Conservation (phyloP, 2,113 vertebrate species). For the Gallinago jamesoni region DNA sequence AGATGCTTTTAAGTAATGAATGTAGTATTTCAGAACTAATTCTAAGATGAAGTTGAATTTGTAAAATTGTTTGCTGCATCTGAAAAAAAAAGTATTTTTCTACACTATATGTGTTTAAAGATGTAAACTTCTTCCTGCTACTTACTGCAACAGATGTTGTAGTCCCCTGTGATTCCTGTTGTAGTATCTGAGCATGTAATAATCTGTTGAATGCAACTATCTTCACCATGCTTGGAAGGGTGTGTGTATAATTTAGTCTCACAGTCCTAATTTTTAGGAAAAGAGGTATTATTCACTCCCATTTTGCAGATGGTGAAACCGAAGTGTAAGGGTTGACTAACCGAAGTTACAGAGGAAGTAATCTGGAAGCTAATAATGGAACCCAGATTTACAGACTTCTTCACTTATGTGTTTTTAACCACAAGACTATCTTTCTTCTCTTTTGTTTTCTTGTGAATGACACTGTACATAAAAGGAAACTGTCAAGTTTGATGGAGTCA, state of each 20-base stretch:
- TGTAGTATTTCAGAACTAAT: background rate
- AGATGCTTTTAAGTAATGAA: background rate
- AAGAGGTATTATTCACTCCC: background rate
- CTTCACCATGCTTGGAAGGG: background rate
- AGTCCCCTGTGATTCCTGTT: background rate
- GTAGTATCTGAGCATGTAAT: background rate
- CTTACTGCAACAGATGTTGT: background rate
- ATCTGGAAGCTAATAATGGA: constrained; percentile 31
- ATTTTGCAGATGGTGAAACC: background rate
- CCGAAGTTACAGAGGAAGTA: background rate
- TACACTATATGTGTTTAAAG: background rate
- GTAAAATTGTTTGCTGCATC: background rate
- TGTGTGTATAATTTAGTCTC: background rate
- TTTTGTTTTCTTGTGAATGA: background rate
- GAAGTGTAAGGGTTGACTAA: background rate
- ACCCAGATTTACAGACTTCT: background rate
- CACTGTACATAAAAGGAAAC: background rate
- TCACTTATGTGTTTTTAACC: constrained; percentile 19
- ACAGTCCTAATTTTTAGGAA: background rate
- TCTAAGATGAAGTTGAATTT: background rate
- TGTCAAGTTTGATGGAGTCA: constrained; percentile 1
- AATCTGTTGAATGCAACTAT: background rate
- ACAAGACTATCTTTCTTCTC: background rate
- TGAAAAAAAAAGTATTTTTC: background rate
- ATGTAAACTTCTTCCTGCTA: background rate